Percentiles rank a stretch among this genome's conserved stretches.
phyloP scores from a whole-genome alignment of 2,888 invertebrate species.

The Xiphydria camelus region DNA sequence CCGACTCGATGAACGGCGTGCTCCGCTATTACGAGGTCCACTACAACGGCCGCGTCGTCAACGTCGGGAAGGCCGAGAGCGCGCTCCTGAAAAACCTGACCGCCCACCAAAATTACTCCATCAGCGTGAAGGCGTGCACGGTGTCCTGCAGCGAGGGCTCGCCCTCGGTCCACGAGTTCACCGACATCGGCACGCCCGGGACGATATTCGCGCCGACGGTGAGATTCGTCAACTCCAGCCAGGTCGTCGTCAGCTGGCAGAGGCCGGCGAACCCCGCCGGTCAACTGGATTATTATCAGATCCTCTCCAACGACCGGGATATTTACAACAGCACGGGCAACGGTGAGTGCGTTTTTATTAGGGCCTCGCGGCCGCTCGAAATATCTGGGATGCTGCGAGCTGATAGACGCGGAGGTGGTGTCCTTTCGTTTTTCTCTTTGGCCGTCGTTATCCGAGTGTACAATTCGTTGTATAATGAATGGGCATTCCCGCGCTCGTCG shows the following conservation, averaged over 20 bases:
- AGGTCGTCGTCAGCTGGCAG: conserved; percentile 59
- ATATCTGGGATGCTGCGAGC: neutral
- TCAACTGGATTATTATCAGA: conserved; percentile 59
- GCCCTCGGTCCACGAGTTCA: conserved; percentile 61
- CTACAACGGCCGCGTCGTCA: conserved; percentile 49
- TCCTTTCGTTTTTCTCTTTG: neutral
- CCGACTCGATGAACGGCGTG: conserved; percentile 73
- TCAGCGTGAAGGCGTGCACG: conserved; percentile 75
- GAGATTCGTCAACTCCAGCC: conserved; percentile 57
- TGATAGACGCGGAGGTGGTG: neutral
- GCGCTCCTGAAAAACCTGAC: conserved; percentile 55
- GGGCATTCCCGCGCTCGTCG: too few species aligned
- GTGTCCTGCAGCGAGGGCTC: conserved; percentile 66
- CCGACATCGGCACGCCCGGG: conserved; percentile 67
- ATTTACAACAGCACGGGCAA: conserved; percentile 42
- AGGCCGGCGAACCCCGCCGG: conserved; percentile 58
- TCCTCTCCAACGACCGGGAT: conserved; percentile 54
- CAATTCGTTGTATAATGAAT: too few species aligned
- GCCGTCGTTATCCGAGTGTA: neutral
- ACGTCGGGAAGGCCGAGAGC: conserved; percentile 36
- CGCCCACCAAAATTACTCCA: conserved; percentile 70
- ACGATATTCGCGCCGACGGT: conserved; percentile 54
- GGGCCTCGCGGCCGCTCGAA: neutral
- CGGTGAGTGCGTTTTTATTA: conserved; percentile 35
- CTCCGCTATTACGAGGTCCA: conserved; percentile 70